Evolutionary conservation across 2,797 vertebrate species (phyloP).

Genomic region (Poeciliopsis paucimaculata): DNA sequence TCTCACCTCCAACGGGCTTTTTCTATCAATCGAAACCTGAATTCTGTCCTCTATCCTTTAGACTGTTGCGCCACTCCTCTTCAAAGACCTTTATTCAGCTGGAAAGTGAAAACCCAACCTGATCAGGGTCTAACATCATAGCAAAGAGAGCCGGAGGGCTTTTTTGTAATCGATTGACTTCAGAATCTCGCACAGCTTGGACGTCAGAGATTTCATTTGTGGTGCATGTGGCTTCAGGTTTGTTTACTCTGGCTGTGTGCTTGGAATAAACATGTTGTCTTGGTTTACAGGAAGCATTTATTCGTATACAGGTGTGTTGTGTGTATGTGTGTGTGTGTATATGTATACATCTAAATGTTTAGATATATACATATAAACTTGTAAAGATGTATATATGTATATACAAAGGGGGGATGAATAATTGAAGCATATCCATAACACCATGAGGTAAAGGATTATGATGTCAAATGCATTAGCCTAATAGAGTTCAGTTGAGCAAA

Average conservation of each 20-base stretch:
- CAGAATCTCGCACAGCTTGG: conserved; percentile 45
- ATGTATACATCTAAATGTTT: not conserved
- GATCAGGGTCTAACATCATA: conserved; percentile 46
- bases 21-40: conserved; percentile 49
- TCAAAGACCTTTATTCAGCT: conserved; percentile 50
- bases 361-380: not conserved
- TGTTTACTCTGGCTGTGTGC: conserved; percentile 16
- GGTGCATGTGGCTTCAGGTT: conserved; percentile 17
- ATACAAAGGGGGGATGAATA: not conserved
- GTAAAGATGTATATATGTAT: not conserved
- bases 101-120: conserved; percentile 61
- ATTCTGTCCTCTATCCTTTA: conserved; percentile 47
- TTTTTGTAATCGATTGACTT: conserved; percentile 61
- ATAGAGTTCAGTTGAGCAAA: conserved; percentile 7
- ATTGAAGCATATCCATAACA: not conserved
- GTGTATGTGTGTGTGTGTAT: not conserved
- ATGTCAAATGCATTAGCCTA: conserved; percentile 24
- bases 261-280: conserved; percentile 7
- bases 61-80: conserved; percentile 26
- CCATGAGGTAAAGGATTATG: conserved; percentile 25
- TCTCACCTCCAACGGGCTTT: conserved; percentile 54
- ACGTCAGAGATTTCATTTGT: conserved; percentile 47
- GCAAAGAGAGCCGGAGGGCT: conserved; percentile 42
- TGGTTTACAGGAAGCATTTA: not conserved
- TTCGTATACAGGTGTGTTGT: not conserved